Base-by-base conservation (phyloP, 1,140 invertebrate species). In the fruit fly (Drosophila melanogaster) region DNA sequence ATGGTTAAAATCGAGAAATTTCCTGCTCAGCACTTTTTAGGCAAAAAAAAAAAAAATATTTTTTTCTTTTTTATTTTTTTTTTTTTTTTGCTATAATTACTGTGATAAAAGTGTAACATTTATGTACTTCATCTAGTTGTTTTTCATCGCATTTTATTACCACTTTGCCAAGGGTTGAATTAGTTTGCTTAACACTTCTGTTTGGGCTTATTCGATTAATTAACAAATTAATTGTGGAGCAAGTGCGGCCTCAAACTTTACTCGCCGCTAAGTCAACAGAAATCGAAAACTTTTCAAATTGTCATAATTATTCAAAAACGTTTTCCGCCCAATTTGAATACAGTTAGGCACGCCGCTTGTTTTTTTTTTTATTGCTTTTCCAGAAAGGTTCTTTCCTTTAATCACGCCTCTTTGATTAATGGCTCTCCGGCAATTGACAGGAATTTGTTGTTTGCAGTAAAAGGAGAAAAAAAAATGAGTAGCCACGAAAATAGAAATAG, bases 271-370 rank as follows among this genome's bases (percentile, higher is more conserved):
- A 49, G 62, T 54, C 62, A 58, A 60, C 77, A 74, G 40, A 56
- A 61, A 56, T 57, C 59, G 74, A 78, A 61, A 83, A 84, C 80
- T 83, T 83, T 84, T 84, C 80, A 76, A 83, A 57, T 79, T 83
- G 76, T 83, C 80, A 83, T 84, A 84, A 83, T 83, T 83, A 83
- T 83, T 83, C 80, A 83, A 83, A 83, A 83, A 84, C 49, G 62
- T 76, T 59, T 79, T 84, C 38, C 50, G 56, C 60, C 80, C 78
- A 79, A 83, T 83, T 83, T 78, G 70, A 49, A 58, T 35, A 57
- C 33, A 7, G 15, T 26, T 35, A 19, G 17, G 17, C 17, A 1
- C 10, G 19, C 8, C 19, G 2, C 2, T 22, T 22, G 2, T 22
- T 22, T 22, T 38, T 5, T 3, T 37, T 40, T 41, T 50, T 44